A percentile compares a stretch with the other conserved stretches of the same genome.
Evolutionary conservation across 2,888 invertebrate species (phyloP).

Genomic region (Apeira syringaria): DNA sequence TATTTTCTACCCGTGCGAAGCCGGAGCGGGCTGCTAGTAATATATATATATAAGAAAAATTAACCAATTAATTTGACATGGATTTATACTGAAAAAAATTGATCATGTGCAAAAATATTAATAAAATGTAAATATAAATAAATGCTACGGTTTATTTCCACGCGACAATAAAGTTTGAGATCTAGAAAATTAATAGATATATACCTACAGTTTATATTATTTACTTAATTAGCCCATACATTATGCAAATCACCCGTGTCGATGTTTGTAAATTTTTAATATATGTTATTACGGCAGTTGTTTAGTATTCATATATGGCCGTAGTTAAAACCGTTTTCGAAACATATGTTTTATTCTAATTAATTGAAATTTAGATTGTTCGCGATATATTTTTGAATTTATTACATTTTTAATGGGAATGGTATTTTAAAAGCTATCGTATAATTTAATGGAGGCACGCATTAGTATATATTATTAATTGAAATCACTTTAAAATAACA

Average conservation of each 20-base stretch:
- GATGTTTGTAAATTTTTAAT: conserved; percentile 15
- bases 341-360: conserved; percentile 47
- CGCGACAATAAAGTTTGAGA: too few species aligned
- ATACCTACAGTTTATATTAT: too few species aligned
- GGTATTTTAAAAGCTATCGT: background rate
- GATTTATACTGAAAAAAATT: too few species aligned
- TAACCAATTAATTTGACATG: too few species aligned
- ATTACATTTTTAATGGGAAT: conserved; percentile 21
- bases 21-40: too few species aligned
- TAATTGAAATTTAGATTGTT: conserved; percentile 35
- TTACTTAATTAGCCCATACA: conserved; percentile 8
- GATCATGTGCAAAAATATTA: too few species aligned
- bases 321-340: conserved; percentile 43
- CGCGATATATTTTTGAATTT: conserved; percentile 23
- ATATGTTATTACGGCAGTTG: conserved; percentile 17
- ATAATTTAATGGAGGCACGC: conserved; percentile 1
- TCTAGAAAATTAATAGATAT: too few species aligned
- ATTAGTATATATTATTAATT: background rate
- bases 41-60: too few species aligned
- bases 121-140: too few species aligned
- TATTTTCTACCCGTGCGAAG: too few species aligned
- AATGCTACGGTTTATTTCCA: too few species aligned
- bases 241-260: conserved; percentile 1
- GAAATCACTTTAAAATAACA: background rate
- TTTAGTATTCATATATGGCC: conserved; percentile 29